Evolutionary conservation across 2,113 vertebrate genomes (phyloP).

Genomic region (Phrynosoma blainvillii): DNA sequence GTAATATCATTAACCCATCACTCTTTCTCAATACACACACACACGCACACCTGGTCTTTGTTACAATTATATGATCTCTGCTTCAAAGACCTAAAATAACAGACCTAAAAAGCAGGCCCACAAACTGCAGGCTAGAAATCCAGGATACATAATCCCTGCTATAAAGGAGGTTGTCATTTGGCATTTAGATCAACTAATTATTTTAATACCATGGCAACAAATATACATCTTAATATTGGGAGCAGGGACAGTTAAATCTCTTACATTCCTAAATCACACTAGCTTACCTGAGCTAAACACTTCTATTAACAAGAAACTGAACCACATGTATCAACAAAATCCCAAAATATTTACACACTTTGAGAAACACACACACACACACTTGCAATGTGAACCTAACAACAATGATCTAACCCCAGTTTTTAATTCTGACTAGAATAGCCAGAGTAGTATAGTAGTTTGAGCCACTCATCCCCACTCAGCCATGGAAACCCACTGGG

Average conservation of each 20-base stretch:
- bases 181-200: slow-evolving; percentile 82
- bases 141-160: slow-evolving; percentile 79
- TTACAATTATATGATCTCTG: slow-evolving; percentile 88
- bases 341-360: neutral
- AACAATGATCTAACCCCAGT: neutral
- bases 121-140: slow-evolving; percentile 76
- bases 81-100: slow-evolving; percentile 74
- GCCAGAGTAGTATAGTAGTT: too few species aligned
- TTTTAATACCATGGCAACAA: slow-evolving; percentile 80
- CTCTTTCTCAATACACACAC: slow-evolving; percentile 24
- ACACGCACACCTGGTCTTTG: slow-evolving; percentile 73
- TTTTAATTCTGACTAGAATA: too few species aligned
- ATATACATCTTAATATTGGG: slow-evolving; percentile 79
- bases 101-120: slow-evolving; percentile 66
- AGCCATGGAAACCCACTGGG: too few species aligned
- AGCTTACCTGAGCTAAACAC: slow-evolving; percentile 68
- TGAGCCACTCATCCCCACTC: too few species aligned
- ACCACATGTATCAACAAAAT: neutral
- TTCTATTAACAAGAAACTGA: slow-evolving; percentile 63
- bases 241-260: slow-evolving; percentile 62
- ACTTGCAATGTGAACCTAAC: slow-evolving; percentile 36
- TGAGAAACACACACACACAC: neutral
- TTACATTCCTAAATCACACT: slow-evolving; percentile 70
- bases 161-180: slow-evolving; percentile 81
- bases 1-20: neutral